Conservation (phyloP, 35 echinoderm and acorn worm species). For the Ophioderma brevispina region DNA sequence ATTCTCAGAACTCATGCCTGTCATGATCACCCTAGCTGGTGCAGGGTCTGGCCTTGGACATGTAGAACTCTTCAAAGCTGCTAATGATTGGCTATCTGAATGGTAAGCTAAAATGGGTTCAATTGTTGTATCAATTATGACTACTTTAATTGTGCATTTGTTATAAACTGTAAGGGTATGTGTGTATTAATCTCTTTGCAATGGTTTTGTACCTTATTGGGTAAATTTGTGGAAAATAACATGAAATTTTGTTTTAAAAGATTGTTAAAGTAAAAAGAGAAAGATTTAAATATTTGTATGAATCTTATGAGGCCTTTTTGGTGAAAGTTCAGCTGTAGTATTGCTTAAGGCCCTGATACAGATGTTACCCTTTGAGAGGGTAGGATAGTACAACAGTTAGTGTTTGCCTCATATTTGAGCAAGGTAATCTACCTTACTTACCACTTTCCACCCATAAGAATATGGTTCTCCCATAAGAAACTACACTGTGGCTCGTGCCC, state of each 20-base stretch:
- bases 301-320: not conserved
- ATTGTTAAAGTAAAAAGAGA: too few relatives aligned
- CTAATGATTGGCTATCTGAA: constrained; percentile 78
- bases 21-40: constrained; percentile 95
- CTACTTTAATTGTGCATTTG: not conserved
- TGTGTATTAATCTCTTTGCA: not conserved
- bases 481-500: too few relatives aligned
- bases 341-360: constrained; percentile 83
- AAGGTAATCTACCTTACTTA: too few relatives aligned
- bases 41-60: constrained; percentile 85
- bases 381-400: too few relatives aligned
- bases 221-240: too few relatives aligned
- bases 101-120: constrained; percentile 64
- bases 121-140: too few relatives aligned
- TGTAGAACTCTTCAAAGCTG: constrained; percentile 83
- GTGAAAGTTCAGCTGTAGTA: constrained; percentile 66
- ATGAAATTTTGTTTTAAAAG: too few relatives aligned
- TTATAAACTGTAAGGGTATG: not conserved
- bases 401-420: too few relatives aligned
- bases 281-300: too few relatives aligned
- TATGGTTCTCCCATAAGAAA: too few relatives aligned
- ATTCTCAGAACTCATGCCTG: constrained; percentile 90
- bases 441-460: too few relatives aligned
- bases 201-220: not conserved
- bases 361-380: too few relatives aligned